Evolutionary conservation across 2,797 vertebrate species (phyloP), one percentile per base, ranked within the genome.

Genomic region (Champsocephalus esox): DNA sequence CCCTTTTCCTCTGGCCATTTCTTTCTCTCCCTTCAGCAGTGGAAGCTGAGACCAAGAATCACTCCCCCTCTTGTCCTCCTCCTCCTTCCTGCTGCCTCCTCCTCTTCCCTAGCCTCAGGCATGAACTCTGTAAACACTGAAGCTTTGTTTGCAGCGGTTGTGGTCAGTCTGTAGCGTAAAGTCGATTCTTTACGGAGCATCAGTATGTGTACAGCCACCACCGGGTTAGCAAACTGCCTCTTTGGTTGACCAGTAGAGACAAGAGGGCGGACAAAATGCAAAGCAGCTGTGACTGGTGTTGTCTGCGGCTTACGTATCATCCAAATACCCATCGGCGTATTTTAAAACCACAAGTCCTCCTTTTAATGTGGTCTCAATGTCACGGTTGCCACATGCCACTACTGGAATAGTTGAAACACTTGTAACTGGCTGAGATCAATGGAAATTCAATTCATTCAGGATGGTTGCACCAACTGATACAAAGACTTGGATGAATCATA

Each of bases 71-170:
- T 34, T 32, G 14, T 19, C 49, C 68, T 74, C 77, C 75, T 75
- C 72, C 80, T 81, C 58, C 83, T 75, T 83, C 77, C 80, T 83
- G 73, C 65, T 74, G 61, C 80, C 73, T 62, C 84, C 73, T 78
- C 59, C 66, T 84, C 78, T 69, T 76, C 46, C 54, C 63, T 48
- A 61, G 56, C 76, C 61, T 70, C 70, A 82, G 80, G 45, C 67
- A 38, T 79, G 82, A 81, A 81, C 58, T 76, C 64, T 73, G 75
- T 83, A 84, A 82, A 88, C 83, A 90, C 65, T 70, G 54, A 80
- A 73, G 78, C 79, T 89, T 88, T 87, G 85, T 88, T 61, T 87
- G 81, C 83, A 88, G 84, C 80, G 87, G 86, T 84, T 88, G 86
- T 87, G 83, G 89, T 87, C 79, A 66, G 51, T 45, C 74, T 61